Evolutionary conservation across 2,797 vertebrate genomes (phyloP).

Genomic region (Enteromius thamalakanensis): DNA sequence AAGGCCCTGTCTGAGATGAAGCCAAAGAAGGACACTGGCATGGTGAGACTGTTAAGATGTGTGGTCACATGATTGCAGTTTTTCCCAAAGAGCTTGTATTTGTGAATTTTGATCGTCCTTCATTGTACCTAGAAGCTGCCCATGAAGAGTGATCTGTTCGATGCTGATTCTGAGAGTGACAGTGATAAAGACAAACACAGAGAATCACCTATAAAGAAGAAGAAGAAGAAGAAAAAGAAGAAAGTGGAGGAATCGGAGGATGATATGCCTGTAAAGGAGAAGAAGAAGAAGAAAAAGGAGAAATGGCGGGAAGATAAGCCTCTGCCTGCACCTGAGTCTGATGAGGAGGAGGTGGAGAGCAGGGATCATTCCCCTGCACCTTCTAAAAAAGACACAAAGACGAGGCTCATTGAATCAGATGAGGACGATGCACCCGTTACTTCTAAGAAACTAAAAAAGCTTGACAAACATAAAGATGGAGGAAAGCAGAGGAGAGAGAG

Average conservation of each 20-base stretch:
- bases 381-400: slow-evolving; percentile 77
- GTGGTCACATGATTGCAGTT: neutral
- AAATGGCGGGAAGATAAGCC: slow-evolving; percentile 83
- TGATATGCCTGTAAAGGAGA: slow-evolving; percentile 72
- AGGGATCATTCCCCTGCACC: slow-evolving; percentile 45
- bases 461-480: slow-evolving; percentile 76
- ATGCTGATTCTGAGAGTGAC: slow-evolving; percentile 90
- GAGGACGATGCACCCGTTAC: slow-evolving; percentile 79
- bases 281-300: slow-evolving; percentile 82
- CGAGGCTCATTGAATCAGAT: slow-evolving; percentile 78
- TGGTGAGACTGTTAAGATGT: slow-evolving; percentile 73
- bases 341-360: slow-evolving; percentile 71
- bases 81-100: neutral
- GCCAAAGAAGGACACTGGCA: slow-evolving; percentile 81
- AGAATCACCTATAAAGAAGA: slow-evolving; percentile 81
- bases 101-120: slow-evolving; percentile 19
- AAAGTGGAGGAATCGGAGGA: slow-evolving; percentile 63
- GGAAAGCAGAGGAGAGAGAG: slow-evolving; percentile 77
- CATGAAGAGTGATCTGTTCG: slow-evolving; percentile 87
- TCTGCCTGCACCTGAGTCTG: slow-evolving; percentile 83
- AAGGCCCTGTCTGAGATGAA: slow-evolving; percentile 82
- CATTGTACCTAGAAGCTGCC: slow-evolving; percentile 77
- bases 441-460: slow-evolving; percentile 87
- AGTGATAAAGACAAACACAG: slow-evolving; percentile 76
- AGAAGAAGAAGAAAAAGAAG: slow-evolving; percentile 85